These are phyloP conservation scores for Lypha dubia DNA, from an alignment of 2,888 invertebrate species.

Conservation along the genomic window DNA sequence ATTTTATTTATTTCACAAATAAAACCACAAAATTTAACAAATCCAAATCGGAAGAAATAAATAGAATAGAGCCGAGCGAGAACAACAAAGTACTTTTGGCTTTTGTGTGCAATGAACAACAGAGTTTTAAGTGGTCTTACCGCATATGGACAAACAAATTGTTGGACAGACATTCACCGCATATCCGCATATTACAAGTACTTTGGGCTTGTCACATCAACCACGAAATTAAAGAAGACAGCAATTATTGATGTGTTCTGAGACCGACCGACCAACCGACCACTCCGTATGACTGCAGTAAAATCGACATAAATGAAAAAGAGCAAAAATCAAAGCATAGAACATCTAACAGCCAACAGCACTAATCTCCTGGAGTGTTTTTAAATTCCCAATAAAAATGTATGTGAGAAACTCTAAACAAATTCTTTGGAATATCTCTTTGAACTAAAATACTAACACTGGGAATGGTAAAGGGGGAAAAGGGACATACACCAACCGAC, in stretches of 20 bases:
- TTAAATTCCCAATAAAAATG: constrained; percentile 3
- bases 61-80: neutral
- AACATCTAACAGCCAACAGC: constrained; percentile 60
- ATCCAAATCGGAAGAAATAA: constrained; percentile 23
- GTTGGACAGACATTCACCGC: constrained; percentile 21
- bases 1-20: constrained; percentile 37
- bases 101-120: constrained; percentile 38
- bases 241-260: constrained; percentile 44
- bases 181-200: constrained; percentile 43
- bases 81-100: neutral
- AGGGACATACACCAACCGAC: neutral
- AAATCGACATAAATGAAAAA: constrained; percentile 12
- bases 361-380: constrained; percentile 57
- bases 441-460: neutral
- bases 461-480: constrained; percentile 22
- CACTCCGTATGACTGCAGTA: neutral
- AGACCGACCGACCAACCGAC: neutral
- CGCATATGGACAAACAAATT: constrained; percentile 38
- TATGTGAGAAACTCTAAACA: constrained; percentile 26
- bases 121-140: constrained; percentile 46
- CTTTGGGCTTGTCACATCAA: constrained; percentile 68
- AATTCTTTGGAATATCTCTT: constrained; percentile 15
- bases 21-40: constrained; percentile 63
- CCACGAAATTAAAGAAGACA: constrained; percentile 69
- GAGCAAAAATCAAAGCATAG: constrained; percentile 42